Base-by-base conservation (phyloP, 1,140 invertebrate species). In the Drosophila pseudoobscura region DNA sequence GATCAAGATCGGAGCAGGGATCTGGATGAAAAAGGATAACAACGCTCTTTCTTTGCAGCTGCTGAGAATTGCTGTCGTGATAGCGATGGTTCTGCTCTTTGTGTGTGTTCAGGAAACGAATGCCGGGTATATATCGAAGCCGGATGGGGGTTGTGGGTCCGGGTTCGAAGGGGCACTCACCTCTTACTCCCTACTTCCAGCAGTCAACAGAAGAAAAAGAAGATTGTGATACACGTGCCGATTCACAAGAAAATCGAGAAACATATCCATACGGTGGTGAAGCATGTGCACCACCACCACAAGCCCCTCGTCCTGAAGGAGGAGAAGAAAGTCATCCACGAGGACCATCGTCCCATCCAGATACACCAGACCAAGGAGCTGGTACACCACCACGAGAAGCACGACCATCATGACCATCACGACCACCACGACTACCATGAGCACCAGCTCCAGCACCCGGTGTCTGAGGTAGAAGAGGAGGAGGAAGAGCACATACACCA, bases 211-310 rank as follows among this genome's bases (percentile, higher is more conserved):
- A 91, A 91, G 43, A 91, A 91, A 52, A 92, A 92, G 46, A 91
- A 91, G 57, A 82, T 91, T 51, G 73, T 87, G 2, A 91, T 91
- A n/a, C 90, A 91, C 70, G 89, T 91, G 50, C 90, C 90, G 41
- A 58, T 91, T 24, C 89, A 91, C 57, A 90, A 90, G 35, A 91
- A 91, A 63, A 89, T 91, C 15, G 90, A 91, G 59, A 91, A 91
- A 62, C 90, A 91, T 62, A 79, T 85, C 4, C 90, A 91, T 31
- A 91, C 90, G 4, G 65, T 91, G 20, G 72, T 91, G 7, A 91
- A 91, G 58, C 88, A 91, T 44, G 76, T 91, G 9, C 90, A 91
- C 70, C 90, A 91, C 70, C 90, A 91, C 62, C 90, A 91, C 70
- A 91, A 91, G 66, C 90, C 90, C 6, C 82, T 91, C 59, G 84